phyloP scores from a whole-genome alignment of 2,113 vertebrate genomes.

The Onychostruthus taczanowskii region DNA sequence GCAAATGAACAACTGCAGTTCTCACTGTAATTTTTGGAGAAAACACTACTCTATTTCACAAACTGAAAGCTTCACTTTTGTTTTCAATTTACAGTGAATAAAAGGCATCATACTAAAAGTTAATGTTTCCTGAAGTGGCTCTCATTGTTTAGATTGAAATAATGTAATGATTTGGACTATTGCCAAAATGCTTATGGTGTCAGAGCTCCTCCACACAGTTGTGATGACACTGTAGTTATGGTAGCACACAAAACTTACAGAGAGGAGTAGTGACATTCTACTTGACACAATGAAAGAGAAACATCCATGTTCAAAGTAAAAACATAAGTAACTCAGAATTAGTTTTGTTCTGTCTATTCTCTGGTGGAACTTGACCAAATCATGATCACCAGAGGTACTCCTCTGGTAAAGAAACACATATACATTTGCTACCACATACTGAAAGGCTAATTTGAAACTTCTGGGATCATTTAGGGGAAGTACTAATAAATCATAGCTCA shows the following conservation, averaged over 20 bases:
- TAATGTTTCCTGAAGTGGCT: background rate
- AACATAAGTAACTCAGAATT: background rate
- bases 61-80: background rate
- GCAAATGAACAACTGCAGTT: background rate
- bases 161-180: background rate
- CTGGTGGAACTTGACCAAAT: background rate
- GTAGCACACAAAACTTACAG: background rate
- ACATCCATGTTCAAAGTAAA: background rate
- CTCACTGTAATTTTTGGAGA: background rate
- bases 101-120: background rate
- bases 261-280: background rate
- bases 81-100: background rate
- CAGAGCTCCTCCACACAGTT: background rate
- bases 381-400: background rate
- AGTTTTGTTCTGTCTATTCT: background rate
- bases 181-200: background rate
- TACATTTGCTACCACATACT: background rate
- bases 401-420: background rate
- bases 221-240: background rate
- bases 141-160: background rate
- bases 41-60: background rate
- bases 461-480: background rate
- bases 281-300: background rate
- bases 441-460: background rate
- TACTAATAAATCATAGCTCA: background rate